A percentile compares a stretch with the other conserved stretches of the same genome.
These are phyloP conservation scores for Psilanteris sp. DNA, from an alignment of 1,140 invertebrate genomes.

Conservation along the genomic window DNA sequence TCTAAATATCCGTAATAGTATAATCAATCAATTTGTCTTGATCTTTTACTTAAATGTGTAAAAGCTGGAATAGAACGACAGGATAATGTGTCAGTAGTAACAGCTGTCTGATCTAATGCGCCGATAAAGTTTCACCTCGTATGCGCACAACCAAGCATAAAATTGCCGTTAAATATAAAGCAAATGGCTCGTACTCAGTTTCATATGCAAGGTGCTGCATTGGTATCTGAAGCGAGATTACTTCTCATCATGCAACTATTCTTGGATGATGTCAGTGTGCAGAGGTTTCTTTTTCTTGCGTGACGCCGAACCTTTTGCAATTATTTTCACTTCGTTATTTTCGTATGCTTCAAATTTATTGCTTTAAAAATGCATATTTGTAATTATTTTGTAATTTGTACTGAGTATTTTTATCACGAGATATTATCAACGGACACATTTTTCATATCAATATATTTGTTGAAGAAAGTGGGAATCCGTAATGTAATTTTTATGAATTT, in stretches of 20 bases:
- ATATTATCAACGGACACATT: constrained; percentile 8
- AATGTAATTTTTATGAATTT: constrained; percentile 13
- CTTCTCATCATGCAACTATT: constrained; percentile 60
- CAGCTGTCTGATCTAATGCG: constrained; percentile 47
- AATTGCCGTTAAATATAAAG: constrained; percentile 59
- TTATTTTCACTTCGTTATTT: constrained; percentile 29
- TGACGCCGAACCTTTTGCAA: constrained; percentile 29
- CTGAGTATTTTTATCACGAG: constrained; percentile 16
- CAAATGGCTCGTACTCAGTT: constrained; percentile 40
- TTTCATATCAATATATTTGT: constrained; percentile 30
- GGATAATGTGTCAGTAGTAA: constrained; percentile 51
- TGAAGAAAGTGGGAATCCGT: not conserved
- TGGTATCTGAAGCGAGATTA: constrained; percentile 58
- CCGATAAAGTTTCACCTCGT: constrained; percentile 55
- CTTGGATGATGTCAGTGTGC: constrained; percentile 39
- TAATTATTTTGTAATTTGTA: constrained; percentile 56
- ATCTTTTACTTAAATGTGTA: constrained; percentile 35
- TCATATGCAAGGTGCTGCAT: constrained; percentile 43
- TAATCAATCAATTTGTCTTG: constrained; percentile 44
- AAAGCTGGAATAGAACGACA: constrained; percentile 15
- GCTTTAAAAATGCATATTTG: constrained; percentile 33
- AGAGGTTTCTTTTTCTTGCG: constrained; percentile 40
- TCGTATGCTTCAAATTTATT: constrained; percentile 41
- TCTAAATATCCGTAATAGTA: constrained; percentile 3
- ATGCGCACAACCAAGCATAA: constrained; percentile 45